Evolutionary conservation across 2,797 vertebrate genomes (phyloP).

Genomic region (Darevskia mixta): DNA sequence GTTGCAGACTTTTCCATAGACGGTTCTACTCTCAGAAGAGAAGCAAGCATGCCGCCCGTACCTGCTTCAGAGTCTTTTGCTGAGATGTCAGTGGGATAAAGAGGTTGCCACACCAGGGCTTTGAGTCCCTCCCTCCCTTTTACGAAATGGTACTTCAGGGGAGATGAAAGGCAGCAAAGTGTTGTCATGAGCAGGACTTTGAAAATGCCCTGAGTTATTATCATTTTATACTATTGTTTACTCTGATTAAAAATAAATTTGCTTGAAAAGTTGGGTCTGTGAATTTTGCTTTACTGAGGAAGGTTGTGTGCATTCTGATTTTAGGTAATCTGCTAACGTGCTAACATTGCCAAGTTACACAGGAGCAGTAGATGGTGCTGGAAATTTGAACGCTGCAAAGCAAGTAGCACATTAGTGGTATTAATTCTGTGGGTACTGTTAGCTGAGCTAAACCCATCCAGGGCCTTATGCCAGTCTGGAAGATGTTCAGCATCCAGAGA

Average conservation of each 20-base stretch:
- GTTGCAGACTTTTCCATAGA: background rate
- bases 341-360: background rate
- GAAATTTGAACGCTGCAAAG: background rate
- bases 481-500: background rate
- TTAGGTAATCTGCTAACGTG: background rate
- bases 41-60: conserved; percentile 46
- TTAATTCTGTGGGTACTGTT: background rate
- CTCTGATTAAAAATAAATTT: conserved; percentile 80
- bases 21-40: background rate
- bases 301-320: background rate
- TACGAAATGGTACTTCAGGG: conserved; percentile 74
- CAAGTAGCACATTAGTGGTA: background rate
- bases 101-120: conserved; percentile 12
- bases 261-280: conserved; percentile 58
- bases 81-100: conserved; percentile 19
- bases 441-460: background rate
- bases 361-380: background rate
- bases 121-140: conserved; percentile 43
- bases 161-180: conserved; percentile 33
- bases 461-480: background rate
- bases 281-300: conserved; percentile 25
- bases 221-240: conserved; percentile 83
- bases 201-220: conserved; percentile 68
- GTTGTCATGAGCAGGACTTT: conserved; percentile 58
- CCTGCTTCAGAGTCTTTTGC: background rate